Evolutionary conservation across 35 echinoderm and acorn worm species (phyloP), one percentile per base, ranked within the genome.

Genomic region (Lytechinus pictus): DNA sequence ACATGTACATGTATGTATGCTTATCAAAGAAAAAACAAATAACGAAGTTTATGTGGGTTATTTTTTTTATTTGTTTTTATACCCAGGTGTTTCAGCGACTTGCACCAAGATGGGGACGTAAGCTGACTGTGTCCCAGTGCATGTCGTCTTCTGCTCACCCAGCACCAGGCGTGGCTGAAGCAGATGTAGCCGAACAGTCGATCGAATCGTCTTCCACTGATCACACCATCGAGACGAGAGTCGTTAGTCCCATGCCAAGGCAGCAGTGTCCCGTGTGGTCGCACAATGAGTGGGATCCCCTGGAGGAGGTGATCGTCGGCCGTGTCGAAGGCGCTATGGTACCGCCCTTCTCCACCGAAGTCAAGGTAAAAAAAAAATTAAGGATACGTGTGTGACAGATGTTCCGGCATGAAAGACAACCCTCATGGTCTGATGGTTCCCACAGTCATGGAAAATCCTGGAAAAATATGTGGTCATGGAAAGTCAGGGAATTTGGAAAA

Each of bases 271-370:
- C 98, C 2, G 98, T 99, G 11, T 95, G 94, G 27, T 97, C 98
- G 44, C 91, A 97, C 87, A 99, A 99, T 86, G 98, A 99, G 44
- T 99, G 98, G 98, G 98, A 99, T 92, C 96, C 94, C 2, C 58
- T 99, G 92, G 98, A 99, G 93, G 98, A 99, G 56, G 95, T 99
- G 9, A 97, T 99, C 86, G 98, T 99, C 5, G 98, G 98, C 8
- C 93, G 98, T 27, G 94, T 99, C 54, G 98, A 99, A 52, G 95
- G 95, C 28, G 96, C 95, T 27, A 94, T 91, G 6, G 94, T 99
- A 13, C 98, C 98, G 1, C 94, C 55, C 1, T 94, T 99, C 19
- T 95, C 91, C 1, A 55, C 87, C 52, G 98, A 99, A 91, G 95
- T 99, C 52, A 97, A 99, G 94, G 98, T 99, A 96, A 71, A 58